These are phyloP conservation scores for Phrynocephalus forsythii DNA, from an alignment of 2,797 vertebrate species.

Conservation along the genomic window DNA sequence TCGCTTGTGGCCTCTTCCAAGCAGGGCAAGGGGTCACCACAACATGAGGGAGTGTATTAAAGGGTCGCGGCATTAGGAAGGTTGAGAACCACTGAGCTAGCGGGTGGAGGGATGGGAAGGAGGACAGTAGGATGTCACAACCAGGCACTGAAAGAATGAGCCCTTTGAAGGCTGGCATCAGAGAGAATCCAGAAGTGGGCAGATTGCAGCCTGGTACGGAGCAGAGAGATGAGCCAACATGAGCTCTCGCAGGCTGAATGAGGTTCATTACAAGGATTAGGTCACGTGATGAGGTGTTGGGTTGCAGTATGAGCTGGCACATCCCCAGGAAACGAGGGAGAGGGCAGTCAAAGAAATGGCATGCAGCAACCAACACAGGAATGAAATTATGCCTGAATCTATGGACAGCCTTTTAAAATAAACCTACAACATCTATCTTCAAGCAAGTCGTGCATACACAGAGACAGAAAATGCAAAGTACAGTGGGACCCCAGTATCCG, in stretches of 20 bases:
- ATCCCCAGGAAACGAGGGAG: not conserved
- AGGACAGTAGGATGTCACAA: slow-evolving; percentile 18
- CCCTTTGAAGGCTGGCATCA: not conserved
- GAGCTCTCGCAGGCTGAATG: not conserved
- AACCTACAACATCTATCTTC: not conserved
- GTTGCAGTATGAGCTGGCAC: not conserved
- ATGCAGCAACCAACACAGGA: not conserved
- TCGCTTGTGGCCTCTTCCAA: too few species aligned
- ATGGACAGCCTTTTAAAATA: not conserved
- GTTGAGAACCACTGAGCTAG: too few species aligned
- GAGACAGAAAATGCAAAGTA: not conserved
- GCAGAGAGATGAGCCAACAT: not conserved
- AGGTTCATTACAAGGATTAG: not conserved
- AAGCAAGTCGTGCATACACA: not conserved
- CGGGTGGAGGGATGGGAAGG: not conserved
- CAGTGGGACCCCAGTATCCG: too few species aligned
- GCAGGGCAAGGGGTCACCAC: too few species aligned
- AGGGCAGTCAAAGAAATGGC: not conserved
- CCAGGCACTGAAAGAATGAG: slow-evolving; percentile 14
- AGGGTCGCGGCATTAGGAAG: too few species aligned
- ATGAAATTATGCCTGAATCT: not conserved
- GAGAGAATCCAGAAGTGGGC: not conserved
- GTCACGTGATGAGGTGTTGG: not conserved
- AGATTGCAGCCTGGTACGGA: slow-evolving; percentile 19
- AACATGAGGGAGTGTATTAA: too few species aligned